Percentiles rank a stretch among this genome's conserved stretches.
phyloP scores from a whole-genome alignment of 2,113 vertebrate genomes.

The Ptilonorhynchus violaceus region DNA sequence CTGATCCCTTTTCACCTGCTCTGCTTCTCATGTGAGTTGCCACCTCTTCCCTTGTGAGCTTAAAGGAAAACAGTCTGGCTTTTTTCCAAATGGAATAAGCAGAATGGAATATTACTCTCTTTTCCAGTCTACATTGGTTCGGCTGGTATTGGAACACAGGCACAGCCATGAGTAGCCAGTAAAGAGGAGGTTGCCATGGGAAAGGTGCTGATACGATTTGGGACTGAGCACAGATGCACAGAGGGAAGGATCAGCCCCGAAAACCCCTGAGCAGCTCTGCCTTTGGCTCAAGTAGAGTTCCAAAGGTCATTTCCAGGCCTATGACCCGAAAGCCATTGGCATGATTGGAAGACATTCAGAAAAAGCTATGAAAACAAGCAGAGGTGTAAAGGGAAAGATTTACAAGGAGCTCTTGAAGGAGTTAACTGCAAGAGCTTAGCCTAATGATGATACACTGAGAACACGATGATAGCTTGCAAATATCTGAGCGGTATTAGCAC shows the following conservation, averaged over 20 bases:
- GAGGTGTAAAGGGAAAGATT: constrained; percentile 50
- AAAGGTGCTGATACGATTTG: background rate
- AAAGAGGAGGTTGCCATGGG: background rate
- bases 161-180: background rate
- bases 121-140: background rate
- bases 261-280: background rate
- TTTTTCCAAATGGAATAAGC: background rate
- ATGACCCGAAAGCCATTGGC: background rate
- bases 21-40: background rate
- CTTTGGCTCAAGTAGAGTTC: background rate
- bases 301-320: background rate
- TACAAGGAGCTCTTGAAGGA: constrained; percentile 58
- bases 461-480: constrained; percentile 53
- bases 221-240: background rate
- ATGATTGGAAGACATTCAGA: constrained; percentile 9
- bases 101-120: background rate
- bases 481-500: constrained; percentile 48
- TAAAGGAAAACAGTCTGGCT: background rate
- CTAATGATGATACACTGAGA: constrained; percentile 32
- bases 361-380: constrained; percentile 39
- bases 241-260: background rate
- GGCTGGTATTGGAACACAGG: background rate
- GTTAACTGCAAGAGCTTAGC: constrained; percentile 24
- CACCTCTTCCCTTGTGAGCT: background rate
- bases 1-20: constrained; percentile 28